These are phyloP conservation scores for Apamea anceps DNA, from an alignment of 2,888 invertebrate species.

Conservation along the genomic window DNA sequence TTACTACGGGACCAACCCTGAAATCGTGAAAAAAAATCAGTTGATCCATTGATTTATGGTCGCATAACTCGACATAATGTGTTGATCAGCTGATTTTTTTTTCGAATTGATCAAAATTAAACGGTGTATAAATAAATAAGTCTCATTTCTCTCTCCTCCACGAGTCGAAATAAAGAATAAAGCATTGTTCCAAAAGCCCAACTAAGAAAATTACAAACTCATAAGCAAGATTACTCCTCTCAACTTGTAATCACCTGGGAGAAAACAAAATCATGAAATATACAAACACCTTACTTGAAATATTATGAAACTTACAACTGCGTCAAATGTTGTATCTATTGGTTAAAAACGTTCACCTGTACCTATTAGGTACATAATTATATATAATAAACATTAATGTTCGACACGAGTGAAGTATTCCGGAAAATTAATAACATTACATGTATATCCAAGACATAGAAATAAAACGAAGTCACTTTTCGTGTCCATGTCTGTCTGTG, in stretches of 20 bases:
- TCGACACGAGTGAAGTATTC: not conserved
- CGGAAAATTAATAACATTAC: not conserved
- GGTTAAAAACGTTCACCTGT: not conserved
- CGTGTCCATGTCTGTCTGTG: not conserved
- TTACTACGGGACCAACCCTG: no score
- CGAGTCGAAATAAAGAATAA: not conserved
- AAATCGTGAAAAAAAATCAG: no score
- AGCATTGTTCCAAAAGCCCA: conserved; percentile 11
- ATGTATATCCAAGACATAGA: not conserved
- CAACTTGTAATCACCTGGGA: conserved; percentile 41
- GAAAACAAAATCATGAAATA: conserved; percentile 30
- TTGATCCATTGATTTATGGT: no score
- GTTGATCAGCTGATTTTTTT: no score
- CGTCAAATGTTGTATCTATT: not conserved
- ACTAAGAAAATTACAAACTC: conserved; percentile 25
- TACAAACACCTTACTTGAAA: conserved; percentile 28
- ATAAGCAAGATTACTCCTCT: conserved; percentile 11
- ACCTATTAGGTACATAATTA: not conserved
- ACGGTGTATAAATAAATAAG: not conserved
- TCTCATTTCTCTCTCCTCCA: not conserved
- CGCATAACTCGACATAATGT: no score
- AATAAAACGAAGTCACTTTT: not conserved
- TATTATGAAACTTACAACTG: conserved; percentile 29
- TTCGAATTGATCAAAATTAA: no score
- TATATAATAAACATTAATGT: not conserved